Base-by-base conservation (phyloP, 2,113 vertebrate genomes). In the Amblyornis subalaris region DNA sequence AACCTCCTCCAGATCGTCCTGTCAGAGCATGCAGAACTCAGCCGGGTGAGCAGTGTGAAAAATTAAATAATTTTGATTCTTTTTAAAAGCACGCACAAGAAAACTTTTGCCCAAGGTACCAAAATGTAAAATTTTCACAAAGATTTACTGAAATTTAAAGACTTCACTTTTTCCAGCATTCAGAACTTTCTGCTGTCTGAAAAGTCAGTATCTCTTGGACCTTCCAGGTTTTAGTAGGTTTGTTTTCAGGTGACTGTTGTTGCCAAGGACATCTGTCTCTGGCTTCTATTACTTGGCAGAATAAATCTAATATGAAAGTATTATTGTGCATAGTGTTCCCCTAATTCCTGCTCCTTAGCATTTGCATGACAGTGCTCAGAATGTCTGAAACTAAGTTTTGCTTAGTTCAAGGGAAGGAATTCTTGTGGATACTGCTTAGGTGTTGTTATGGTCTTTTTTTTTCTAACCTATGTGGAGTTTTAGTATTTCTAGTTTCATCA, bases 21-120 rank as follows among this genome's bases (percentile, higher is more conserved):
- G 84, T 99, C 50, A 96, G 99, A 93, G 98, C 99, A 2, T 99
- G 99, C 91, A 98, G 99, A 95, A 99, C 99, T 36, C 99, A 99
- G 81, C 98, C 99, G 96, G 99, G 99, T 98, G 86, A 96, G 91
- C 67, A 82, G 11, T 10, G 5, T 74, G 65, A 75, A 79, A 82
- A 60, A 71, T 45, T 15, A 47, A 47, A 71, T 74, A 0, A 12
- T 67, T 70, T 42, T 82, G 23, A 3, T 25, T 73, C 53, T 50
- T 89, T 72, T 79, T 54, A 57, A 65, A 85, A 57, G 58, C 7
- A 10, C 1, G 0, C 2, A 29, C n/a, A 78, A 29, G 33, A 51
- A 40, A 60, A 12, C 9, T 69, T 85, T 88, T 79, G 29, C 61
- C 28, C 58, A 19, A 79, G 15, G 16, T 65, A 22, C 15, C 3